Base-by-base conservation (phyloP, 1,140 invertebrate species). In the Zaprionus ghesquierei region DNA sequence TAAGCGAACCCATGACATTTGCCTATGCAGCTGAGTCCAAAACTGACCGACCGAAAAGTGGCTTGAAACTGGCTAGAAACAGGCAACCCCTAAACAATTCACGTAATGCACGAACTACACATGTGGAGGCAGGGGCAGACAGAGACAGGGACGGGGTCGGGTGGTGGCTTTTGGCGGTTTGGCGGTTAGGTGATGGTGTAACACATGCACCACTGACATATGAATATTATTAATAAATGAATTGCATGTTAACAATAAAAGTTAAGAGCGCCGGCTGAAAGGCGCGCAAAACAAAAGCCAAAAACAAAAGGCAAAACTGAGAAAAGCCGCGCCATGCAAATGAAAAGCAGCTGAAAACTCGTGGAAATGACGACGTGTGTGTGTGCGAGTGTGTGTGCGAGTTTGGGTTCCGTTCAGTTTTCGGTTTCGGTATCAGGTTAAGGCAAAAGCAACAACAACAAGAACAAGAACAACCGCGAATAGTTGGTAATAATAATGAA, bases 241-340 rank as follows among this genome's bases (percentile, higher is more conserved):
- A 87, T 87, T 87, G 82, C 82, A 82, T 87, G 84, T 87, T 89
- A 89, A 89, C 84, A 87, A 87, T 87, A 84, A 84, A 87, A 82
- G 79, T 86, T 87, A 76, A 86, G 76, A 82, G 71, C 59, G 53
- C 18, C 44, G 49, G 33, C 68, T 61, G 62, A 81, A 81, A 81
- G 72, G 63, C 79, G 63, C 71, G 25, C 50, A 44, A 78, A 72
- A 72, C 41, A 68, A 66, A 73, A 63, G 54, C 49, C 44, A 29
- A 41, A 69, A 59, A 68, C 51, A 75, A 77, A 77, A 60, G 61
- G 53, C 41, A 29, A 41, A 69, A 59, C 61, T 53, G 41, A 68
- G 62, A 75, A 77, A 77, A 64, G 61, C 56, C 55, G 44, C 41
- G 76, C 58, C 65, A 69, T 70, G 76, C 72, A 73, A 78, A 75